Evolutionary conservation across 2,888 invertebrate genomes (phyloP).

Genomic region (Acleris literana): DNA sequence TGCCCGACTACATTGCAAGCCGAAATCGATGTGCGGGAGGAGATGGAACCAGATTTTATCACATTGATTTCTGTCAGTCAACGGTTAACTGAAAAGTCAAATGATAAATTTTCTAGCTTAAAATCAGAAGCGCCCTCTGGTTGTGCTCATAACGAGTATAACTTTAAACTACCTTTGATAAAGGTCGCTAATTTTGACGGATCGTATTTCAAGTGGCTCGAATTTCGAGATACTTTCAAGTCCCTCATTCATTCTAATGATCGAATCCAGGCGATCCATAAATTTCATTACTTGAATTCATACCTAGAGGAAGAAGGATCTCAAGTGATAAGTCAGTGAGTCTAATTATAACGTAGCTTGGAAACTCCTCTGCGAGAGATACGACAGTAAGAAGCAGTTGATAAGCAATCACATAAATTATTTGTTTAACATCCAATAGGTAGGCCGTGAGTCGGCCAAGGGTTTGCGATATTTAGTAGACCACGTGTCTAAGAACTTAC

Average conservation of each 20-base stretch:
- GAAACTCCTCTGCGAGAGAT: slow-evolving; percentile 42
- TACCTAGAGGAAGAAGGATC: slow-evolving; percentile 43
- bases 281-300: slow-evolving; percentile 43
- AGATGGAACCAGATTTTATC: no score
- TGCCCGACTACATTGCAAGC: no score
- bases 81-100: no score
- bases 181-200: slow-evolving; percentile 42
- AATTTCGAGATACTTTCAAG: slow-evolving; percentile 40
- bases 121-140: no score
- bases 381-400: slow-evolving; percentile 40
- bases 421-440: slow-evolving; percentile 37
- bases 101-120: no score
- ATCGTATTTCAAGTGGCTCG: slow-evolving; percentile 41
- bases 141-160: no score
- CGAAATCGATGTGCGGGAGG: no score
- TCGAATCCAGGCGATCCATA: slow-evolving; percentile 38
- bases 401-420: slow-evolving; percentile 44
- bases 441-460: slow-evolving; percentile 40
- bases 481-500: slow-evolving; percentile 39
- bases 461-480: slow-evolving; percentile 41
- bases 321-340: slow-evolving; percentile 35
- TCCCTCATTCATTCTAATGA: slow-evolving; percentile 41
- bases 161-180: slow-evolving; percentile 39
- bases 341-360: slow-evolving; percentile 43
- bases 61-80: no score